Conservation (phyloP, 2,797 vertebrate genomes). For the Mallotus villosus region DNA sequence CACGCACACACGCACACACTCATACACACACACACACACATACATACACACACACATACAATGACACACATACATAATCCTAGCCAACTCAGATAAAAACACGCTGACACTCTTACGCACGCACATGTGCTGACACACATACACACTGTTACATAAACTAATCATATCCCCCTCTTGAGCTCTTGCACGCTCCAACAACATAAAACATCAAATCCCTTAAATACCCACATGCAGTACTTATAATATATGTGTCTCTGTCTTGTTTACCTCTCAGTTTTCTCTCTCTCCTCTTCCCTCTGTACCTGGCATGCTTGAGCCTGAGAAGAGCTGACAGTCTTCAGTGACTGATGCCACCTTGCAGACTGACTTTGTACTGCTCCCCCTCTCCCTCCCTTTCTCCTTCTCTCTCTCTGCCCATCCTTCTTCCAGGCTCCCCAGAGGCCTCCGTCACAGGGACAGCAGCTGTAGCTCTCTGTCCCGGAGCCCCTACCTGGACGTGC, state of each 20-base stretch:
- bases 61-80: slow-evolving; percentile 7
- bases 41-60: slow-evolving; percentile 29
- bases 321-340: slow-evolving; percentile 6
- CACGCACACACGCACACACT: too few species aligned
- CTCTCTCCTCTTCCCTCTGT: not conserved
- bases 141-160: not conserved
- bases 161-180: not conserved
- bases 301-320: slow-evolving; percentile 29
- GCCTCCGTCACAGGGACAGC: slow-evolving; percentile 70
- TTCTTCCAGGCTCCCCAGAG: slow-evolving; percentile 64
- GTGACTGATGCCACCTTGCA: slow-evolving; percentile 35
- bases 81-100: not conserved
- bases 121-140: not conserved
- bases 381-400: slow-evolving; percentile 7
- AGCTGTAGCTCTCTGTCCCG: slow-evolving; percentile 72
- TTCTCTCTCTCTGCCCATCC: not conserved
- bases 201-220: too few species aligned
- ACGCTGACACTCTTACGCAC: slow-evolving; percentile 13
- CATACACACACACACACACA: slow-evolving; percentile 69
- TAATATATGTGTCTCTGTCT: too few species aligned
- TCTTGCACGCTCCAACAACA: not conserved
- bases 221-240: too few species aligned
- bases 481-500: slow-evolving; percentile 66
- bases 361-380: not conserved
- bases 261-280: too few species aligned